Conservation (phyloP, 2,797 vertebrate genomes). For the Liasis olivaceus region DNA sequence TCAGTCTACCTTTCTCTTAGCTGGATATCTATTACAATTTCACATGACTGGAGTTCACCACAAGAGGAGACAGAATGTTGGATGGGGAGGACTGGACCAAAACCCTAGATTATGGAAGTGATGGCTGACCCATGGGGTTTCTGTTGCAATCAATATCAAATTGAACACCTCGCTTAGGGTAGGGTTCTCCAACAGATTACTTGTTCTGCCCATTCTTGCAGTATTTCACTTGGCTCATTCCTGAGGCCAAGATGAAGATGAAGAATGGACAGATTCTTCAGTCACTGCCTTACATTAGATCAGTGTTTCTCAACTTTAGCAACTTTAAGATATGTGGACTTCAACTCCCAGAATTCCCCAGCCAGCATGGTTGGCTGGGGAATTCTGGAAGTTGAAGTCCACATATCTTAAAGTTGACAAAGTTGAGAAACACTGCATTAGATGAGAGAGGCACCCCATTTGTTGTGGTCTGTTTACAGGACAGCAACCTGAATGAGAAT, state of each 20-base stretch:
- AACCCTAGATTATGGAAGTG: too few species aligned
- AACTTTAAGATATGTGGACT: too few species aligned
- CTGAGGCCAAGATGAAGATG: not conserved
- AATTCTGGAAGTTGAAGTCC: too few species aligned
- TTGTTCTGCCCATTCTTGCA: not conserved
- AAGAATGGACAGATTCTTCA: not conserved
- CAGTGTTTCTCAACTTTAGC: too few species aligned
- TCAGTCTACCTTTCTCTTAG: not conserved
- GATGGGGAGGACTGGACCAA: not conserved
- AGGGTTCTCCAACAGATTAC: not conserved
- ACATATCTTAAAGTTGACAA: too few species aligned
- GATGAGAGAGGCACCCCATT: not conserved
- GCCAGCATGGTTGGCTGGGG: not conserved
- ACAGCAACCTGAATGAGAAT: not conserved
- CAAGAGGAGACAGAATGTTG: too few species aligned
- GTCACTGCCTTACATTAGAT: too few species aligned
- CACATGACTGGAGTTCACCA: not conserved
- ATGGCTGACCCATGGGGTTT: not conserved
- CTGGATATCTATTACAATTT: not conserved
- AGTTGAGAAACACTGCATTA: not conserved
- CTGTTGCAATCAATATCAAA: not conserved
- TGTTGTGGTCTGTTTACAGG: not conserved
- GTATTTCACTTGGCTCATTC: not conserved
- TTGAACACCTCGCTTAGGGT: not conserved
- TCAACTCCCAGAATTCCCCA: too few species aligned